These are phyloP conservation scores for Macrosiphum euphorbiae DNA, from an alignment of 2,888 invertebrate genomes.

Conservation along the genomic window DNA sequence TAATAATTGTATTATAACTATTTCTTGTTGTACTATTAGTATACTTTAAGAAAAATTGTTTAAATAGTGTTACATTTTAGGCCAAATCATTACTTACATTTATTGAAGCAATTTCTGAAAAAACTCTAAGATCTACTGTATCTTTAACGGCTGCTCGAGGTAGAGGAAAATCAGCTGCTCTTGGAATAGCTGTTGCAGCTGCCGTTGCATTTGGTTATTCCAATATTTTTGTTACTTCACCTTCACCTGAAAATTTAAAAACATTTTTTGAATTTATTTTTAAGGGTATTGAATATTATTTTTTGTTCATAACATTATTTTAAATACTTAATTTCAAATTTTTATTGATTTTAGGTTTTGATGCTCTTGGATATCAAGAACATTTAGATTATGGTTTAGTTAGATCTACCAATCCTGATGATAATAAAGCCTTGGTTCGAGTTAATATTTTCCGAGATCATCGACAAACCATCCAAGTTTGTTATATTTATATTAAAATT, in stretches of 20 bases:
- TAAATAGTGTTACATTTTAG: slow-evolving; percentile 69
- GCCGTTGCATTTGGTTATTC: slow-evolving; percentile 88
- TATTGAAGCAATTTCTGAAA: slow-evolving; percentile 95
- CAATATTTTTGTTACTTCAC: slow-evolving; percentile 97
- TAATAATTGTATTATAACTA: not conserved
- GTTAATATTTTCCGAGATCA: slow-evolving; percentile 92
- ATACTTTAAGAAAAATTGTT: not conserved
- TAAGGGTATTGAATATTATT: slow-evolving; percentile 76
- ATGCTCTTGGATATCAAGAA: slow-evolving; percentile 94
- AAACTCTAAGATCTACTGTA: slow-evolving; percentile 88
- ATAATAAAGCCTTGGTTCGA: slow-evolving; percentile 94
- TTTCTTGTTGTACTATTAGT: not conserved
- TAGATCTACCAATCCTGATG: slow-evolving; percentile 95
- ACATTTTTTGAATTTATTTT: slow-evolving; percentile 97
- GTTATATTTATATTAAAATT: slow-evolving; percentile 54
- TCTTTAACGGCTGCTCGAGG: slow-evolving; percentile 97
- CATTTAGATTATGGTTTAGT: slow-evolving; percentile 95
- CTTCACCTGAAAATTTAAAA: slow-evolving; percentile 97
- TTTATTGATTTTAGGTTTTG: slow-evolving; percentile 75
- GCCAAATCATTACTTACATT: slow-evolving; percentile 92
- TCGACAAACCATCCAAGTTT: slow-evolving; percentile 91
- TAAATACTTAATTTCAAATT: not conserved
- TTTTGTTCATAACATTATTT: not conserved
- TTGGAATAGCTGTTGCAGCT: slow-evolving; percentile 92
- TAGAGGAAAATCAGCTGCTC: slow-evolving; percentile 96